Evolutionary conservation across 2,888 invertebrate species (phyloP), one percentile per base, ranked within the genome.

Genomic region (Poecilobothrus nobilitatus): DNA sequence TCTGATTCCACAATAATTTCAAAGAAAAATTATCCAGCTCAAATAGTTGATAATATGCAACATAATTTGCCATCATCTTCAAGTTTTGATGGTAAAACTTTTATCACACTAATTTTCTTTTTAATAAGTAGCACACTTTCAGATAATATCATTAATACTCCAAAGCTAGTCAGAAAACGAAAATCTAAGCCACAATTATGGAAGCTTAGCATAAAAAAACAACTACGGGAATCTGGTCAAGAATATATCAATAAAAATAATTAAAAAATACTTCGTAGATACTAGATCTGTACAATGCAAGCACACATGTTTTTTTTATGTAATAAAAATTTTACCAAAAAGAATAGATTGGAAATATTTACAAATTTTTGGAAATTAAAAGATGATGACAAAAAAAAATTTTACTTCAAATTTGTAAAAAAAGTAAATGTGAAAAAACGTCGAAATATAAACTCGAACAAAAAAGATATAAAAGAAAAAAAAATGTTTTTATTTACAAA

Each of bases 151-250:
- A 20, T 12, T 10, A 63, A 7, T 22, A 7, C 63, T 3, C n/a
- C 10, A 63, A 1, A 9, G 7, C 12, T 37, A 37, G 63, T 63
- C 21, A 63, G 7, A 61, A 63, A 63, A 10, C 8, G 21, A 63
- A 63, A 63, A 12, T 8, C 21, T 7, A 63, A 63, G n/a, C 22
- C 63, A 20, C 9, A 63, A 10, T 10, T 21, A 10, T 63, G 63
- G 63, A 7, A 21, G 22, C 63, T 21, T 21, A 63, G 21, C 12
- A 63, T 63, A 21, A 63, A 63, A 9, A 20, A 63, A 63, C n/a
- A 22, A 22, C 63, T 63, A 21, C 61, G 66, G 63, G 62, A 68
- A 68, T 65, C 66, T 37, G 66, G 68, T 65, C 64, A 68, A 63
- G 62, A 33, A 27, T 33, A 63, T 62, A 34, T 65, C 62, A 68